phyloP scores from a whole-genome alignment of 2,113 vertebrate genomes.

The Lontra canadensis region DNA sequence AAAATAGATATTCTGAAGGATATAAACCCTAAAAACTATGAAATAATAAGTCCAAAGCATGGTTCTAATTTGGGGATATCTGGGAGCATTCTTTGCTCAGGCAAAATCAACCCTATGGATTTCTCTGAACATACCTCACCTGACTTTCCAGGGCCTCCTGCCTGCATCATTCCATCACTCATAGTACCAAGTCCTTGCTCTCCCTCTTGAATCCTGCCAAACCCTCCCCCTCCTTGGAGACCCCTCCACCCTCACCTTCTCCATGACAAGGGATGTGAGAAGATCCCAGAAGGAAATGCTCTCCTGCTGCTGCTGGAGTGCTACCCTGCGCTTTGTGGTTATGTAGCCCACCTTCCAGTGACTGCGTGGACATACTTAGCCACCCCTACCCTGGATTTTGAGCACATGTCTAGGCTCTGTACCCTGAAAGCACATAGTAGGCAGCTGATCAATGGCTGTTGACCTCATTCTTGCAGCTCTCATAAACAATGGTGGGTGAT shows the following conservation, averaged over 20 bases:
- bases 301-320: not conserved
- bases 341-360: not conserved
- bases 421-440: not conserved
- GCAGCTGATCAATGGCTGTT: not conserved
- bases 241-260: not conserved
- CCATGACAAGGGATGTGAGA: not conserved
- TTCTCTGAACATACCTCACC: not conserved
- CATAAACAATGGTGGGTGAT: not conserved
- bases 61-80: not conserved
- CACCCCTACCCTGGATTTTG: rapidly evolving
- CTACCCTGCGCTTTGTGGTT: no score
- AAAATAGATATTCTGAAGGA: not conserved
- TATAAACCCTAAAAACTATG: not conserved
- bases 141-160: not conserved
- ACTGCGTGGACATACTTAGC: not conserved
- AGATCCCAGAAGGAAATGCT: not conserved
- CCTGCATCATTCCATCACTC: no score
- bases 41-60: not conserved
- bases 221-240: not conserved
- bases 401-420: not conserved
- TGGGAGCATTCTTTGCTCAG: not conserved
- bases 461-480: not conserved
- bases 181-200: not conserved
- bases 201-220: not conserved
- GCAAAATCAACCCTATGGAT: no score